Conservation (phyloP, 2,113 vertebrate genomes). For the Numenius arquata region DNA sequence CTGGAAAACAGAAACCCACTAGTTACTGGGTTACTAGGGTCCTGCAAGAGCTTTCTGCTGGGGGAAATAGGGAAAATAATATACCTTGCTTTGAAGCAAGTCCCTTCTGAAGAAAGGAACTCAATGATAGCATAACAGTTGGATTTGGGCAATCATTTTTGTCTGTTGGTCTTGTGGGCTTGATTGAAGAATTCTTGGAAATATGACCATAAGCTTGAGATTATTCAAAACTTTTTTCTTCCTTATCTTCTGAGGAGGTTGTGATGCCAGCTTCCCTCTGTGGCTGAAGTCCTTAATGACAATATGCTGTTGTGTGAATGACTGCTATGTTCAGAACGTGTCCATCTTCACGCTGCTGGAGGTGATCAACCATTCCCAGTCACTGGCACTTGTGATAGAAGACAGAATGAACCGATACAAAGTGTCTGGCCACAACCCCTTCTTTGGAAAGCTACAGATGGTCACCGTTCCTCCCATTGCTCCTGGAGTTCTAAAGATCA, state of each 20-base stretch:
- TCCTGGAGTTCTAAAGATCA: conserved; percentile 78
- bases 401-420: conserved; percentile 90
- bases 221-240: background rate
- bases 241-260: conserved; percentile 49
- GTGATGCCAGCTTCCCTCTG: conserved; percentile 73
- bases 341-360: conserved; percentile 92
- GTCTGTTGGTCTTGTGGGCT: background rate
- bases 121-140: background rate
- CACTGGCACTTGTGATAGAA: conserved; percentile 90
- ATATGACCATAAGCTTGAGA: background rate
- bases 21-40: background rate
- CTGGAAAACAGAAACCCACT: background rate
- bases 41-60: background rate
- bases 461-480: conserved; percentile 90
- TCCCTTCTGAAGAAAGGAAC: background rate
- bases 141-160: background rate
- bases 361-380: conserved; percentile 93
- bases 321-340: conserved; percentile 87
- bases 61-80: background rate
- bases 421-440: conserved; percentile 79
- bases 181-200: background rate
- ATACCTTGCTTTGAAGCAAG: background rate
- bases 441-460: conserved; percentile 92
- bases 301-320: conserved; percentile 86
- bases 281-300: conserved; percentile 95